These are phyloP conservation scores for Sylvia borin DNA, from an alignment of 2,797 vertebrate genomes.

Conservation along the genomic window DNA sequence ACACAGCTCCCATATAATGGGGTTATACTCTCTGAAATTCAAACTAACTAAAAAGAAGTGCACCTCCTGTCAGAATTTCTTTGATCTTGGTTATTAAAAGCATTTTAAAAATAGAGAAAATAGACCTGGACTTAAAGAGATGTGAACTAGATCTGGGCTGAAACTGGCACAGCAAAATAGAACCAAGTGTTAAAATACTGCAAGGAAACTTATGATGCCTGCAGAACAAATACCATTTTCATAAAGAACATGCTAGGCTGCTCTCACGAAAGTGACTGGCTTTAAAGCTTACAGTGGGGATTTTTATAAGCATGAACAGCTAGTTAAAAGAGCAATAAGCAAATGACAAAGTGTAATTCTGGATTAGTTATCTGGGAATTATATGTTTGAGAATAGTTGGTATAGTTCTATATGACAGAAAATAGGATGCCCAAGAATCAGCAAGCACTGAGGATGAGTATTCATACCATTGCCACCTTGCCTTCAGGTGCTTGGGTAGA, in stretches of 20 bases:
- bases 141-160: background rate
- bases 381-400: background rate
- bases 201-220: background rate
- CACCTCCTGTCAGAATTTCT: background rate
- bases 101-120: background rate
- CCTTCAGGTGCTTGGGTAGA: background rate
- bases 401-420: background rate
- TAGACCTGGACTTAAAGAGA: background rate
- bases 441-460: background rate
- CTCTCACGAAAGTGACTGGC: background rate
- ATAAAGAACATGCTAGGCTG: too few species aligned
- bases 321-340: background rate
- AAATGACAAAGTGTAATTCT: background rate
- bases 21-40: background rate
- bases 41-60: background rate
- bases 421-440: background rate
- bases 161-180: background rate
- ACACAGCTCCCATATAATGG: background rate
- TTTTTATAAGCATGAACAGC: background rate
- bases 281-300: background rate
- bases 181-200: background rate
- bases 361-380: background rate
- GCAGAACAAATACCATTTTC: background rate
- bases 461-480: background rate
- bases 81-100: background rate